Evolutionary conservation across 2,888 invertebrate species (phyloP), one percentile per base, ranked within the genome.

Genomic region (Sabellastarte sp.): DNA sequence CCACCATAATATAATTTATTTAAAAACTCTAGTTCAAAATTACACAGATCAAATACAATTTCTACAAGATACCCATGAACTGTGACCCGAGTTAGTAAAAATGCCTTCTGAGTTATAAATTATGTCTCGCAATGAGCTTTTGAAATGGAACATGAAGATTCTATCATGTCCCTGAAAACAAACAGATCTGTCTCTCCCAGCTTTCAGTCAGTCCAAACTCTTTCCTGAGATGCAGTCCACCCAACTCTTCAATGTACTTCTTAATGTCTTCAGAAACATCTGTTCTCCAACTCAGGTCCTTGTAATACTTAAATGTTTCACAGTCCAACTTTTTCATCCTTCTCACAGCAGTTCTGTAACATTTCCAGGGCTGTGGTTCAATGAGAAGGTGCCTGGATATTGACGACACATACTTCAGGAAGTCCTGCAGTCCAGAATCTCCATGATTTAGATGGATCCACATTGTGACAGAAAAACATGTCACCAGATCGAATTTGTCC

Each of bases 371-470:
- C 77, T 93, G 93, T 0, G 92, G 91, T 80, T 93, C 93, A 65
- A 93, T 86, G 28, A 93, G 86, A 10, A 93, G 82, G 60, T 88
- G 84, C 52, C 86, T 85, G 3, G 89, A 84, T 30, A 87, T 76
- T 4, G 78, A 72, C 64, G 88, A 87, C 3, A 90, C 80, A 59
- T 86, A 87, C 28, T 83, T 77, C 1, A 93, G 83, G 80, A 92
- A 91, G 2, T 81, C 73, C 61, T 85, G 75, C 50, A 93, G 82
- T 0, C 91, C 92, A 3, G 84, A 81, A 85, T 93, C 93, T 3
- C 92, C 91, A 83, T 90, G 86, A 81, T 93, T 93, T 30, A 93
- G 81, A 84, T 93, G 93, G 76, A 93, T 91, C 93, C 93, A 93
- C 92, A 93, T 92, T 26, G 92, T 91, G 32, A 92, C 88, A 5